These are phyloP conservation scores for Hypotaenidia okinawae DNA, from an alignment of 2,797 vertebrate genomes.

Conservation along the genomic window DNA sequence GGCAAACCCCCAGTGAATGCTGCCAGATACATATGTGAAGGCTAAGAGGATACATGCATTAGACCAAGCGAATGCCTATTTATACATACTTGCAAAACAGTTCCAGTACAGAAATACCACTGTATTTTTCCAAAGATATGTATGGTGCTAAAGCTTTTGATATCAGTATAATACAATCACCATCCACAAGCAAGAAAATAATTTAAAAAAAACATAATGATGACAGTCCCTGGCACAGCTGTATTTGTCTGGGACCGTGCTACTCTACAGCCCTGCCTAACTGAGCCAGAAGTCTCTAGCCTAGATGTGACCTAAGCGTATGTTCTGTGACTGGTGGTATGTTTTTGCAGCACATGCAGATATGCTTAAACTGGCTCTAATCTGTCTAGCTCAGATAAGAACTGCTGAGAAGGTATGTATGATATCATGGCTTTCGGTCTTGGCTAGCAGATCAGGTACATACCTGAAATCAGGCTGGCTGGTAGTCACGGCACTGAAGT, in stretches of 20 bases:
- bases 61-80: background rate
- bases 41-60: background rate
- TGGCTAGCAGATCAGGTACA: background rate
- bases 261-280: background rate
- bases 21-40: background rate
- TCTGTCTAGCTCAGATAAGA: conserved; percentile 28
- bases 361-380: background rate
- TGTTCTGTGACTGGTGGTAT: background rate
- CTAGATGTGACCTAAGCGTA: conserved; percentile 4
- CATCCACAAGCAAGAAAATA: background rate
- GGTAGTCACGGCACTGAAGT: background rate
- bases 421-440: background rate
- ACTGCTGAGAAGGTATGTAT: background rate
- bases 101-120: background rate
- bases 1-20: background rate
- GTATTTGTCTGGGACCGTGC: background rate
- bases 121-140: background rate
- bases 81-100: background rate
- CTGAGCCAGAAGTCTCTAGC: conserved; percentile 1
- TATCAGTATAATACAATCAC: background rate
- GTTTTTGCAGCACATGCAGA: conserved; percentile 3
- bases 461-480: background rate
- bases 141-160: background rate
- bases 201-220: background rate
- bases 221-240: background rate